Conservation (phyloP, 2,888 invertebrate genomes). For the Campopleginae sp. region DNA sequence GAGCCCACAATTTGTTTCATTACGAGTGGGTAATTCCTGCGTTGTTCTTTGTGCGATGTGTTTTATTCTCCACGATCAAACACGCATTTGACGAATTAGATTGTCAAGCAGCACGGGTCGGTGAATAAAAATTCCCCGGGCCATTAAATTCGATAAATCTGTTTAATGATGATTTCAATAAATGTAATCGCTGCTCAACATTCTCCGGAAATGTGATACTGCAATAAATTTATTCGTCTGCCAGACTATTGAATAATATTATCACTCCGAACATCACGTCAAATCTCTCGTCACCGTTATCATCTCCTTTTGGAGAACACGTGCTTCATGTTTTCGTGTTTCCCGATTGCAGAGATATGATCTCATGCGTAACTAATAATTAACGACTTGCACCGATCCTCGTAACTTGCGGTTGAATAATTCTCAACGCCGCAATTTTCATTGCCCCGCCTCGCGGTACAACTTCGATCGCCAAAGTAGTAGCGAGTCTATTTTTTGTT, state of each 20-base stretch:
- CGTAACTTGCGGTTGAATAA: not conserved
- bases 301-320: slow-evolving; percentile 10
- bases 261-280: not conserved
- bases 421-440: slow-evolving; percentile 3
- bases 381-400: not conserved
- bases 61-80: slow-evolving; percentile 8
- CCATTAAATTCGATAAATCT: not conserved
- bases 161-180: not conserved
- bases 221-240: not conserved
- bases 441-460: not conserved
- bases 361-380: slow-evolving; percentile 9
- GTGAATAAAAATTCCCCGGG: not conserved
- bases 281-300: not conserved
- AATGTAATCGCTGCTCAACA: not conserved
- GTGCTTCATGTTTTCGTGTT: slow-evolving; percentile 15
- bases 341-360: slow-evolving; percentile 3
- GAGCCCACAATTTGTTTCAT: slow-evolving; percentile 53
- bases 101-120: not conserved
- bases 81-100: not conserved
- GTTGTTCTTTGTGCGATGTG: not conserved
- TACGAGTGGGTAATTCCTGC: slow-evolving; percentile 55
- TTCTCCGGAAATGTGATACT: not conserved
- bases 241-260: not conserved
- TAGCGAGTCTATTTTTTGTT: not conserved
- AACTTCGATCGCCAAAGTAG: not conserved